phyloP scores from a whole-genome alignment of 92 coral and sea anemone species.

The Nematostella vectensis region DNA sequence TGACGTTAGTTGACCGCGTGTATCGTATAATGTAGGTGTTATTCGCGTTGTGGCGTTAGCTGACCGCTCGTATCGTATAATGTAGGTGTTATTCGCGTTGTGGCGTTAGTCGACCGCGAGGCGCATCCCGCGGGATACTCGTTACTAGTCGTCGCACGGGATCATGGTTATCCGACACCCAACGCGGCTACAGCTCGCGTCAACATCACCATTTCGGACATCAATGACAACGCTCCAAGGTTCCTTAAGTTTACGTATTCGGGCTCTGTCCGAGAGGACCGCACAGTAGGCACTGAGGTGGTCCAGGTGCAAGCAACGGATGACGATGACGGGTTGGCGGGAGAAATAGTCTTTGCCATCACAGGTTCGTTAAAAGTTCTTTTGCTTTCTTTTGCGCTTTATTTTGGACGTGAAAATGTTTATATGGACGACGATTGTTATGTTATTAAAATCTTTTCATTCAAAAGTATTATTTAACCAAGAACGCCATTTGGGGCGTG shows the following conservation, averaged over 20 bases:
- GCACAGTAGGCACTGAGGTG: slow-evolving; percentile 40
- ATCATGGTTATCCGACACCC: slow-evolving; percentile 84
- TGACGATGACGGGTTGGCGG: slow-evolving; percentile 78
- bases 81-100: slow-evolving; percentile 72
- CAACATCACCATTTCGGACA: slow-evolving; percentile 78
- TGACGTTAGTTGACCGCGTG: too few relatives aligned
- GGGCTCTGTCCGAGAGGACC: slow-evolving; percentile 64
- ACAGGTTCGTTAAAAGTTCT: too few relatives aligned
- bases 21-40: too few relatives aligned
- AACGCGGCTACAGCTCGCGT: slow-evolving; percentile 57
- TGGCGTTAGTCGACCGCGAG: slow-evolving; percentile 71
- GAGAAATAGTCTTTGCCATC: slow-evolving; percentile 58
- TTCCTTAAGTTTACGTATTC: slow-evolving; percentile 80
- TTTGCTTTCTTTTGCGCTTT: slow-evolving; percentile 4
- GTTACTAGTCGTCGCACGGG: slow-evolving; percentile 65
- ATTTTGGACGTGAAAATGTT: background rate
- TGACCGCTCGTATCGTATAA: too few relatives aligned
- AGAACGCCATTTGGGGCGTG: too few relatives aligned
- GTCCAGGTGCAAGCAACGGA: slow-evolving; percentile 72
- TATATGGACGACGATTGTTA: background rate
- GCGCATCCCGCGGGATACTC: slow-evolving; percentile 74
- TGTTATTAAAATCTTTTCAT: background rate
- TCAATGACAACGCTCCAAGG: slow-evolving; percentile 83
- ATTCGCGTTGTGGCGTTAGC: too few relatives aligned
- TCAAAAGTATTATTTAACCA: too few relatives aligned